Conservation (phyloP, 2,888 invertebrate species). For the Buathra laborator region DNA sequence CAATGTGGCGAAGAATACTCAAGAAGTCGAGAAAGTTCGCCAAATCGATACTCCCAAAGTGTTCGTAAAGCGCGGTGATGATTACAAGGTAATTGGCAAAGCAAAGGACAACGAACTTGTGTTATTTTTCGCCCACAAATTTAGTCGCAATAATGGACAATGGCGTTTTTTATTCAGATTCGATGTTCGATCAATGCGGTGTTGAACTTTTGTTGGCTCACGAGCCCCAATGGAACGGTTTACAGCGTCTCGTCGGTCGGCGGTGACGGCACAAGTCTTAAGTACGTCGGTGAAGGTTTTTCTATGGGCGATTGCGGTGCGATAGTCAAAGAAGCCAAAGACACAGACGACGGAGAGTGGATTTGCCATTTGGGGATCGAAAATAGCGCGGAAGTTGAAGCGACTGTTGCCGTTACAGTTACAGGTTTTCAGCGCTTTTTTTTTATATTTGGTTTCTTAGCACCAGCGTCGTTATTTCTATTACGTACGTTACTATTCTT, state of each 20-base stretch:
- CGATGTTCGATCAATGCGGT: conserved; percentile 73
- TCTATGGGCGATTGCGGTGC: conserved; percentile 79
- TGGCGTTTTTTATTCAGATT: conserved; percentile 72
- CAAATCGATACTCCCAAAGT: conserved; percentile 61
- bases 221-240: conserved; percentile 79
- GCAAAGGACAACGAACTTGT: not conserved
- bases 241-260: conserved; percentile 71
- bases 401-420: conserved; percentile 74
- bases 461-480: too few species aligned
- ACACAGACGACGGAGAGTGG: conserved; percentile 77
- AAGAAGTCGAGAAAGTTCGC: not conserved
- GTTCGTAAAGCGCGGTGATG: conserved; percentile 74
- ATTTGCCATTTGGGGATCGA: conserved; percentile 78
- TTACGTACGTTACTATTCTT: too few species aligned
- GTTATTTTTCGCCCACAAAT: not conserved
- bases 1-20: conserved; percentile 27
- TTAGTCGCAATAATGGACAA: not conserved
- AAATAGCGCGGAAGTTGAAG: conserved; percentile 73
- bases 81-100: conserved; percentile 74
- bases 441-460: too few species aligned
- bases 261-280: conserved; percentile 55
- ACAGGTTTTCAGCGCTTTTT: conserved; percentile 72
- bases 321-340: conserved; percentile 70
- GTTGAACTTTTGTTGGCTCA: conserved; percentile 80
- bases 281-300: conserved; percentile 77